phyloP scores from a whole-genome alignment of 2,113 vertebrate genomes.

The Toxostoma redivivum region DNA sequence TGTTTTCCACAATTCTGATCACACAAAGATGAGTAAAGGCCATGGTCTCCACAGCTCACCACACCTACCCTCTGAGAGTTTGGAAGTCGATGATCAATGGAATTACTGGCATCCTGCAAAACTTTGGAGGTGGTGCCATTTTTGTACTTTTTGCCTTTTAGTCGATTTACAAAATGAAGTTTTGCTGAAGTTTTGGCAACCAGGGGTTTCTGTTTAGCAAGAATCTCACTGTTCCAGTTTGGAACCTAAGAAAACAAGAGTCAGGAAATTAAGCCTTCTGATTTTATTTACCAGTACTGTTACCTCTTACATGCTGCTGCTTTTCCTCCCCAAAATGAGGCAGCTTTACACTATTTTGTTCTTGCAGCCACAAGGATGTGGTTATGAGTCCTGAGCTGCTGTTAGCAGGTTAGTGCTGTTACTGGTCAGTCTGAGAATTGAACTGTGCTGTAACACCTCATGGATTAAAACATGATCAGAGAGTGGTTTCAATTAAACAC shows the following conservation, averaged over 20 bases:
- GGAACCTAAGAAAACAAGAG: slow-evolving; percentile 79
- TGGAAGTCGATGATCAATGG: slow-evolving; percentile 73
- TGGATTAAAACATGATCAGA: neutral
- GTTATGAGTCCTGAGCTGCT: neutral
- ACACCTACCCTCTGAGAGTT: slow-evolving; percentile 80
- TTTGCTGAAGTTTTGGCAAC: slow-evolving; percentile 87
- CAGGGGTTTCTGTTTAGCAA: slow-evolving; percentile 87
- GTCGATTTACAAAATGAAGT: slow-evolving; percentile 91
- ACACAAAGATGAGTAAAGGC: neutral
- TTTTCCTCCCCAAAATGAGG: neutral
- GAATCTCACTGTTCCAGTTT: slow-evolving; percentile 90
- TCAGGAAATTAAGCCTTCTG: neutral
- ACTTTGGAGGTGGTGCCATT: slow-evolving; percentile 79
- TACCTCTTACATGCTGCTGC: neutral
- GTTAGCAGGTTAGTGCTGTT: neutral
- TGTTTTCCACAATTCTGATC: neutral
- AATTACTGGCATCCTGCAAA: slow-evolving; percentile 92
- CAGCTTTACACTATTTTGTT: neutral
- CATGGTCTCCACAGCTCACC: neutral
- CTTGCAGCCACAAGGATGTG: neutral
- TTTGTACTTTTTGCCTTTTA: slow-evolving; percentile 93
- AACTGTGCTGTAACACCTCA: neutral
- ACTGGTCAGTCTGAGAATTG: neutral
- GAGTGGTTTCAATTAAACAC: neutral
- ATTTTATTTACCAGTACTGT: neutral